Evolutionary conservation across 2,888 invertebrate genomes (phyloP), one percentile per base, ranked within the genome.

Genomic region (Galerucella calmariensis): DNA sequence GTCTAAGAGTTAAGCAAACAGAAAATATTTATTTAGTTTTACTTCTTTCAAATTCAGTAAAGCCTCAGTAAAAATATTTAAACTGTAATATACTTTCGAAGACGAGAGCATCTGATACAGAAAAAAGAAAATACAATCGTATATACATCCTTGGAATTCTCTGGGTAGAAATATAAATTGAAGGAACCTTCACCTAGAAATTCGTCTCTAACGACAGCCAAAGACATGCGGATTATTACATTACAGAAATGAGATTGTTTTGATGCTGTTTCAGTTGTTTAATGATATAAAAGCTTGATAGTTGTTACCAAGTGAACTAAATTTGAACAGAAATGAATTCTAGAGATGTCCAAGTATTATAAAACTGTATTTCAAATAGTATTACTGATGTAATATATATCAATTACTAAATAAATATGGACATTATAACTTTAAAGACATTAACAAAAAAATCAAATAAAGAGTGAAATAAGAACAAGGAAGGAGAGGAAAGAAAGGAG

Each of bases 231-330:
- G 56, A 56, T 56, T 56, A 56, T 56, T 16, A 56, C 16, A 56
- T 56, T 56, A 56, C 20, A 56, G 16, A n/a, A 56, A 56, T 20
- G 20, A 56, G 56, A 56, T 56, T 56, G 56, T 20, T 56, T 10
- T 10, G 16, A 56, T 56, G 20, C 56, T 56, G 9, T 56, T 56
- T 56, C 10, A 16, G 56, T 20, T 41, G 5, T 41, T 41, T 41
- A 41, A 41, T 41, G 35, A 35, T 35, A 35, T 8, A 41, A 41
- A 41, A 41, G 0, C 5, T 8, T 41, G 8, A 8, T 41, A 41
- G 35, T 35, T 35, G 35, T 35, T 35, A 35, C 35, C 35, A 35
- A 35, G 35, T 35, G 35, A 35, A 35, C 35, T 35, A 35, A 35
- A 35, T 35, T 35, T 4, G 35, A 35, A 35, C 35, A 35, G 35